Evolutionary conservation across 1,140 invertebrate genomes (phyloP).

Genomic region (Notospermus geniculatus): DNA sequence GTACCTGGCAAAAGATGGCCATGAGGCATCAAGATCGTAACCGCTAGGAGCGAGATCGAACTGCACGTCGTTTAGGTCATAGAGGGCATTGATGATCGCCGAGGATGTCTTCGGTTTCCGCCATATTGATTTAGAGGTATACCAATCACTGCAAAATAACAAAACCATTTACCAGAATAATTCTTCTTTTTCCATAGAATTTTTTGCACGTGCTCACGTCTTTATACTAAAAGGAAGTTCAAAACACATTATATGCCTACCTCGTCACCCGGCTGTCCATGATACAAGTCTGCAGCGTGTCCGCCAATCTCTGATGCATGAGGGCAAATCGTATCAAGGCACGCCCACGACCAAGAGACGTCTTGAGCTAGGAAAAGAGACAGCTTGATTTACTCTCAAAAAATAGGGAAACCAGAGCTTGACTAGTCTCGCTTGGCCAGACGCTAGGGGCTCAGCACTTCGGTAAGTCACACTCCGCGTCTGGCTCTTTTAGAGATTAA

Average conservation of each 20-base stretch:
- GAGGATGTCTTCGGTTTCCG: slow-evolving; percentile 35
- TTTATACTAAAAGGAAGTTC: no score
- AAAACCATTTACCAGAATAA: no score
- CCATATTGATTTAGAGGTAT: slow-evolving; percentile 44
- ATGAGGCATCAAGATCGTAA: slow-evolving; percentile 57
- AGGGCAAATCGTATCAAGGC: slow-evolving; percentile 57
- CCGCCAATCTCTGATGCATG: slow-evolving; percentile 56
- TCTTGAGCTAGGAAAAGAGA: slow-evolving; percentile 50
- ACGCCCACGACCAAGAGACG: slow-evolving; percentile 52
- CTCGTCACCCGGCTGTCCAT: slow-evolving; percentile 48
- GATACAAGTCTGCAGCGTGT: slow-evolving; percentile 55
- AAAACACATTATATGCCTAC: no score
- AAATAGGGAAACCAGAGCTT: no score
- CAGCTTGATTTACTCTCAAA: no score
- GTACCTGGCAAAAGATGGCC: slow-evolving; percentile 59
- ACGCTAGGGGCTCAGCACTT: no score
- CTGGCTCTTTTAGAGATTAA: no score
- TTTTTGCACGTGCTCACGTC: no score
- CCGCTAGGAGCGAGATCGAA: slow-evolving; percentile 57
- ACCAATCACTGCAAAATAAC: slow-evolving; percentile 51
- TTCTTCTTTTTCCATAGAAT: no score
- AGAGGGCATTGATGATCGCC: slow-evolving; percentile 47
- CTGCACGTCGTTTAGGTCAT: slow-evolving; percentile 58
- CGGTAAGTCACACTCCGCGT: no score
- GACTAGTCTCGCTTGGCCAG: no score